Conservation (phyloP, 2,888 invertebrate genomes). For the Microctonus aethiopoides region DNA sequence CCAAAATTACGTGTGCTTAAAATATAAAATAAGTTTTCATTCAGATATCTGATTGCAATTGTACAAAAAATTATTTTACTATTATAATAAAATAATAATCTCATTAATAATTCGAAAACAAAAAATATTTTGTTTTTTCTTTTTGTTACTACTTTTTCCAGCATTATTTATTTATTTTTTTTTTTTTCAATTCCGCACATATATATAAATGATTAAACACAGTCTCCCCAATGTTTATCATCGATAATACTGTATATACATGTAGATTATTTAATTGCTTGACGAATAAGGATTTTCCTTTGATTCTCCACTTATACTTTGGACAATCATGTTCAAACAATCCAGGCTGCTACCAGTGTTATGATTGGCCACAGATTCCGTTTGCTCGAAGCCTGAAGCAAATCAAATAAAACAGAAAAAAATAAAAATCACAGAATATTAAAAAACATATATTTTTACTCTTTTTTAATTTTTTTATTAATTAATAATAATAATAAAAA, state of each 20-base stretch:
- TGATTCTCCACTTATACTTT: constrained; percentile 71
- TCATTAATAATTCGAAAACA: background rate
- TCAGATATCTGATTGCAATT: background rate
- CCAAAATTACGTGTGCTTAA: background rate
- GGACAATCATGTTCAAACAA: constrained; percentile 77
- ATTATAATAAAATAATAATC: background rate
- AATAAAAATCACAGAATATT: background rate
- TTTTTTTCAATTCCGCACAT: too few species aligned
- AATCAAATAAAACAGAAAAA: constrained; percentile 14
- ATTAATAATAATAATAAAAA: too few species aligned
- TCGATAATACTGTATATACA: constrained; percentile 31
- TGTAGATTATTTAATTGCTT: constrained; percentile 47
- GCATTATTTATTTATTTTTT: too few species aligned
- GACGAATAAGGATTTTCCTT: constrained; percentile 53
- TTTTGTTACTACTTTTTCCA: too few species aligned
- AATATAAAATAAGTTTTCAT: background rate
- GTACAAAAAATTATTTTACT: background rate
- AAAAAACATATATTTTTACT: too few species aligned
- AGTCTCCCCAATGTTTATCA: background rate
- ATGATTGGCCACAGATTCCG: constrained; percentile 51
- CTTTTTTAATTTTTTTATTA: too few species aligned
- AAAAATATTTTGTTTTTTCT: background rate
- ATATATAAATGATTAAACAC: too few species aligned
- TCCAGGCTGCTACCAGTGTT: constrained; percentile 74
- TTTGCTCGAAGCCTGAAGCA: constrained; percentile 58